Evolutionary conservation across 2,797 vertebrate species (phyloP).

Genomic region (Dallia pectoralis): DNA sequence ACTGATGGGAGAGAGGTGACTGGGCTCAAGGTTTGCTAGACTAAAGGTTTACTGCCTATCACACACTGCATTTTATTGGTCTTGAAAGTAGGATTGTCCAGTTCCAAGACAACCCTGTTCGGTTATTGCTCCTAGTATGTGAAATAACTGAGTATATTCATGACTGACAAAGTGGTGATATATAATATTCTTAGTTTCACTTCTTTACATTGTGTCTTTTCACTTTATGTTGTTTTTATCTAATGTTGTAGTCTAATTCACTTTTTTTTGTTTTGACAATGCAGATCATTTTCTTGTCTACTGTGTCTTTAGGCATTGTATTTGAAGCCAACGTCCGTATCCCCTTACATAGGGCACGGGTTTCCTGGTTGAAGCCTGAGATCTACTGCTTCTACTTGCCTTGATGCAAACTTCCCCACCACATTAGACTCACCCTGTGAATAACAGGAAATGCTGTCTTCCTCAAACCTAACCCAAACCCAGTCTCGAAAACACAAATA

Average conservation of each 20-base stretch:
- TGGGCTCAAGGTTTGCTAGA: slow-evolving; percentile 14
- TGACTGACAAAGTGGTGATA: background rate
- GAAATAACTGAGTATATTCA: too few relatives aligned
- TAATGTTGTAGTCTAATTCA: background rate
- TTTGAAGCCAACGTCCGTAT: background rate
- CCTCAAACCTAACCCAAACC: slow-evolving; percentile 8
- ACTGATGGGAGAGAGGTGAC: background rate
- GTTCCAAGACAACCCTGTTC: background rate
- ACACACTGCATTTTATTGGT: slow-evolving; percentile 13
- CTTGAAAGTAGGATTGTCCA: slow-evolving; percentile 7
- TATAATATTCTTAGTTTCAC: background rate
- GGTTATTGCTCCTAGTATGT: background rate
- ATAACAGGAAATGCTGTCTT: slow-evolving; percentile 46
- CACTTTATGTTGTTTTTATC: background rate
- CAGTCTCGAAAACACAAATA: background rate
- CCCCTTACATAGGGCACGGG: background rate
- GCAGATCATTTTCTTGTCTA: background rate
- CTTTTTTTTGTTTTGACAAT: background rate
- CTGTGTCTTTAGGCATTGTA: background rate
- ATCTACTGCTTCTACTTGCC: background rate
- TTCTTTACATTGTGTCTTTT: background rate
- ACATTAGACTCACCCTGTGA: slow-evolving; percentile 18
- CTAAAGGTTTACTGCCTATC: slow-evolving; percentile 12
- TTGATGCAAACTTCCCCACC: slow-evolving; percentile 28
- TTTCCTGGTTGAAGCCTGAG: background rate